A percentile compares a stretch with the other conserved stretches of the same genome.
Conservation (phyloP, 2,888 invertebrate species). For the Sarcophaga rosellei region DNA sequence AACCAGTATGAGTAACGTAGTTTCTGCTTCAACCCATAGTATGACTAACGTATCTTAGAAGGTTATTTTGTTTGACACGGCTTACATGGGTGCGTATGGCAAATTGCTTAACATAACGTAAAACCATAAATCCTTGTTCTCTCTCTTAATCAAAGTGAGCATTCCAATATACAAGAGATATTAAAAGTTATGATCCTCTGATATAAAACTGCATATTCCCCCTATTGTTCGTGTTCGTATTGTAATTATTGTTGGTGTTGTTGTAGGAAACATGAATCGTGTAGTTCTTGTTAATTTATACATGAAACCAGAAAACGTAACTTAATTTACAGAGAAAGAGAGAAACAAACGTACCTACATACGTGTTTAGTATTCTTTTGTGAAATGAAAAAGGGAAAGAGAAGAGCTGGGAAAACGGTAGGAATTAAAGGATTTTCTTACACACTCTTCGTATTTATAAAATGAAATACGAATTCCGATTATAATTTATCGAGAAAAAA, state of each 20-base stretch:
- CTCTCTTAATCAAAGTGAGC: conserved; percentile 37
- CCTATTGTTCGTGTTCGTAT: neutral
- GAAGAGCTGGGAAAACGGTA: neutral
- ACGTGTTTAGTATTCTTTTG: neutral
- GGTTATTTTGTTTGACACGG: too few species aligned
- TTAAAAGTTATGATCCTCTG: conserved; percentile 48
- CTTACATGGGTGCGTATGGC: neutral
- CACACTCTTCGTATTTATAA: neutral
- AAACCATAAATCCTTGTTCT: conserved; percentile 28
- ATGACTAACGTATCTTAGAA: too few species aligned
- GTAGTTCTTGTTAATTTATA: conserved; percentile 23
- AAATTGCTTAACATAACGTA: conserved; percentile 33
- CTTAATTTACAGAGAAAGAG: conserved; percentile 4
- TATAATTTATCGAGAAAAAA: conserved; percentile 20
- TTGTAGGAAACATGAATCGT: too few species aligned
- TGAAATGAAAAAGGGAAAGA: neutral
- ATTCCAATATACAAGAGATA: neutral
- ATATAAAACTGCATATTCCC: conserved; percentile 2
- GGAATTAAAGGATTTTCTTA: conserved; percentile 22
- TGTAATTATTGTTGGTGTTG: neutral
- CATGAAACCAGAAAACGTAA: conserved; percentile 21
- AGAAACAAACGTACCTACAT: too few species aligned
- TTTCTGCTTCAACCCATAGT: too few species aligned
- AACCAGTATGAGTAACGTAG: too few species aligned
- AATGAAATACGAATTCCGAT: neutral